Base-by-base conservation (phyloP, 2,888 invertebrate genomes). In the Tribolium freemani region DNA sequence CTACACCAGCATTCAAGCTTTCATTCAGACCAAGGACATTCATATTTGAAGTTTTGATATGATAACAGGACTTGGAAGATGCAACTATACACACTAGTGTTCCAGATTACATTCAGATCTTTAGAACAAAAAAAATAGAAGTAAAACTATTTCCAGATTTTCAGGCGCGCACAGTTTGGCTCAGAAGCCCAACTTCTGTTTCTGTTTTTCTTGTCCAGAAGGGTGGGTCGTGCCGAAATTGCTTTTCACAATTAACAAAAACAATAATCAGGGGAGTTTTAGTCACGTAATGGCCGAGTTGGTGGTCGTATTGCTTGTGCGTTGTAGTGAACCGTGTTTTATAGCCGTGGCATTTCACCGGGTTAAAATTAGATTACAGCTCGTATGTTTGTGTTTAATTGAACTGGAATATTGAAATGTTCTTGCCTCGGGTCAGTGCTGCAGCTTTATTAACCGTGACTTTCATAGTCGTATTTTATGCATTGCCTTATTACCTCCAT, bases 381-480 rank as follows among this genome's bases (percentile, higher is more conserved):
- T 71, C 68, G 75, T 75, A 73, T 75, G 75, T 75, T 75, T 75
- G 75, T 71, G 75, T 75, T 75, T 66, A 75, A 75, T 75, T 75
- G 75, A 75, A 75, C 73, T 73, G 69, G 75, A 75, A 75, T 72
- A 74, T 74, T 74, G 72, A 74, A 74, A 74, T 74, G 74, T 74
- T 74, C 74, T 74, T 74, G 74, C 74, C 75, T 54, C 73, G 73
- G 75, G 75, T 75, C 75, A 75, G 71, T 71, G 53, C 69, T 51
- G 75, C 70, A 69, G 73, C 69, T 72, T 73, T 73, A 75, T 75
- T 75, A 72, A 72, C 74, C 72, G 69, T 69, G 57, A 53, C 71
- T 72, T 72, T 71, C 73, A 75, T 75, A 72, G 63, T 60, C 30
- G 63, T 75, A 71, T 73, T 73, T 75, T 68, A 73, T 71, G 73